Evolutionary conservation across 2,888 invertebrate species (phyloP).

Genomic region (Thereva nobilitata): DNA sequence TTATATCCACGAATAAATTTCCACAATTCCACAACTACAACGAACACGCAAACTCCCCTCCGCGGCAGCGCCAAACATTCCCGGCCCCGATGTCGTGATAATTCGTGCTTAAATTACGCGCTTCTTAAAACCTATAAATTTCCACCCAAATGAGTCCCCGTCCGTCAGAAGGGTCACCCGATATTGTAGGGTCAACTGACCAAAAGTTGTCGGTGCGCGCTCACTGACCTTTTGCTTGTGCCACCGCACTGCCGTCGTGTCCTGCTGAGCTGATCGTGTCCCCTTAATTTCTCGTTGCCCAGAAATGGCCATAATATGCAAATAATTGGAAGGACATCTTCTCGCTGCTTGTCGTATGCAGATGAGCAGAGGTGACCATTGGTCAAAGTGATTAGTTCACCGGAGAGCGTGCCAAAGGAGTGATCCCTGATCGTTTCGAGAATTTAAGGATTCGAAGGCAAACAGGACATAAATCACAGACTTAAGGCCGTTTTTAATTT

Average conservation of each 20-base stretch:
- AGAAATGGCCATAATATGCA: conserved; percentile 22
- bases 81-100: too few species aligned
- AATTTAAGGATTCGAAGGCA: conserved; percentile 24
- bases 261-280: conserved; percentile 27
- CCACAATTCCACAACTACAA: too few species aligned
- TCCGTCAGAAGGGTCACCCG: conserved; percentile 36
- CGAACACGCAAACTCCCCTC: too few species aligned
- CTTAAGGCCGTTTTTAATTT: conserved; percentile 30
- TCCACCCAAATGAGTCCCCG: background rate
- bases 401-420: conserved; percentile 39
- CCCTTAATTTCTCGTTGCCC: conserved; percentile 14
- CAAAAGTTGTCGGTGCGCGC: conserved; percentile 40
- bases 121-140: too few species aligned
- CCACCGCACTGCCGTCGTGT: conserved; percentile 16
- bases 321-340: conserved; percentile 36
- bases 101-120: too few species aligned
- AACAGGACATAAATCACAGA: conserved; percentile 41
- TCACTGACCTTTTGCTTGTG: conserved; percentile 35
- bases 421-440: conserved; percentile 23
- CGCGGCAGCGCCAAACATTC: too few species aligned
- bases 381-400: conserved; percentile 39
- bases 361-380: conserved; percentile 34
- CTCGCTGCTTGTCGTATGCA: conserved; percentile 20
- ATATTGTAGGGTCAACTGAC: conserved; percentile 43
- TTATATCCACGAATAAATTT: too few species aligned